Percentiles rank a stretch among this genome's conserved stretches.
Evolutionary conservation across 2,113 vertebrate species (phyloP).

Genomic region (Rousettus leschenaultii): DNA sequence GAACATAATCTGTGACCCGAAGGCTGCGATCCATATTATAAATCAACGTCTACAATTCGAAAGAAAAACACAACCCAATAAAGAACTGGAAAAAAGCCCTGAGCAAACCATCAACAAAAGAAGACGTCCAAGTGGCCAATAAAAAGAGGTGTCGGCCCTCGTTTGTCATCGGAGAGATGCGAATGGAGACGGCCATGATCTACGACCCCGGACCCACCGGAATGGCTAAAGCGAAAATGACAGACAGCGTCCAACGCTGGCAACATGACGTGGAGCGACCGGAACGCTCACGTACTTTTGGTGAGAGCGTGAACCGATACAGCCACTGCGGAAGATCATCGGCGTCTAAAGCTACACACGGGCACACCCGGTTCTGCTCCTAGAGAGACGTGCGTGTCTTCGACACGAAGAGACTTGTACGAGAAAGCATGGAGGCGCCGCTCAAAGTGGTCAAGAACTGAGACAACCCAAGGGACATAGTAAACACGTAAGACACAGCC

Average conservation of each 20-base stretch:
- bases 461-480: background rate
- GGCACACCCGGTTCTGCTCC: background rate
- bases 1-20: background rate
- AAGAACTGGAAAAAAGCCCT: background rate
- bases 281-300: background rate
- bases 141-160: background rate
- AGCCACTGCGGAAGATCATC: background rate
- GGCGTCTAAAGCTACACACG: background rate
- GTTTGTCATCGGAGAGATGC: background rate
- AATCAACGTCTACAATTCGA: background rate
- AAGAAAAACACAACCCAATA: background rate
- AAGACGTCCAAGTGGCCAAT: background rate
- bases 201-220: background rate
- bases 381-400: fast-evolving
- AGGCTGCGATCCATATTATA: background rate
- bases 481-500: background rate
- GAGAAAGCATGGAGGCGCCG: background rate
- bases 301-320: background rate
- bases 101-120: background rate
- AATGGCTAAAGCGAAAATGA: background rate
- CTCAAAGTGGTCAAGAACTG: background rate
- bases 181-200: background rate
- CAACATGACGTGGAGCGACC: too few species aligned
- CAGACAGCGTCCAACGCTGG: background rate
- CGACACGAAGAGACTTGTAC: too few species aligned